Evolutionary conservation across 2,888 invertebrate genomes (phyloP).

Genomic region (Hedychridium roseum): DNA sequence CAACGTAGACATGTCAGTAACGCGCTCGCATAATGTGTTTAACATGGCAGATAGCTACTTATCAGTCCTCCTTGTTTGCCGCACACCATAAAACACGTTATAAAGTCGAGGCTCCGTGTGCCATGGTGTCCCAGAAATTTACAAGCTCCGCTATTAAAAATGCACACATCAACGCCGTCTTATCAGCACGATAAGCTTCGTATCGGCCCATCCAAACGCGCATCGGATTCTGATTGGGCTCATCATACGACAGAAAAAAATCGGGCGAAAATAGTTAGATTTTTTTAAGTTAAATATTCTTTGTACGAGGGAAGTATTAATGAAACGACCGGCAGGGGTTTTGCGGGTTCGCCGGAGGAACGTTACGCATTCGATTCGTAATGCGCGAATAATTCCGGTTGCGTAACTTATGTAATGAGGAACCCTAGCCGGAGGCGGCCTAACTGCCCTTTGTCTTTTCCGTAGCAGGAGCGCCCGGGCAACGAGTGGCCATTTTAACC

Average conservation of each 20-base stretch:
- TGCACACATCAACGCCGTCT: slow-evolving; percentile 43
- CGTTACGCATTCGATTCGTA: no score
- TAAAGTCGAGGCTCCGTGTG: slow-evolving; percentile 59
- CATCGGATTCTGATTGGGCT: slow-evolving; percentile 28
- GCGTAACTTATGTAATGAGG: no score
- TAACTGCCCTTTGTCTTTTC: slow-evolving; percentile 57
- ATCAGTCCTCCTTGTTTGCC: slow-evolving; percentile 58
- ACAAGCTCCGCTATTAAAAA: slow-evolving; percentile 51
- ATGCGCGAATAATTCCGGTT: no score
- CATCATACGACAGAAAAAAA: no score
- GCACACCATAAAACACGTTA: slow-evolving; percentile 57
- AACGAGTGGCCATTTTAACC: slow-evolving; percentile 56
- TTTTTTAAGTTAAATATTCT: no score
- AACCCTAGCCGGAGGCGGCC: slow-evolving; percentile 21
- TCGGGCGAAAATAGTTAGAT: no score
- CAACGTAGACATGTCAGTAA: slow-evolving; percentile 55
- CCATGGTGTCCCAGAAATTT: slow-evolving; percentile 57
- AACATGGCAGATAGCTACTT: slow-evolving; percentile 61
- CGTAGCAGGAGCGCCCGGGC: slow-evolving; percentile 36
- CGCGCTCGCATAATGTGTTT: slow-evolving; percentile 57
- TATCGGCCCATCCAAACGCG: slow-evolving; percentile 24
- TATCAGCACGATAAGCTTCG: slow-evolving; percentile 41
- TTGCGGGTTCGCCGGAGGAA: no score
- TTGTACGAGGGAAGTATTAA: no score
- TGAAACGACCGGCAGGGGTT: no score